Conservation (phyloP, 2,113 vertebrate species). For the Telmatochromis brachygnathus region DNA sequence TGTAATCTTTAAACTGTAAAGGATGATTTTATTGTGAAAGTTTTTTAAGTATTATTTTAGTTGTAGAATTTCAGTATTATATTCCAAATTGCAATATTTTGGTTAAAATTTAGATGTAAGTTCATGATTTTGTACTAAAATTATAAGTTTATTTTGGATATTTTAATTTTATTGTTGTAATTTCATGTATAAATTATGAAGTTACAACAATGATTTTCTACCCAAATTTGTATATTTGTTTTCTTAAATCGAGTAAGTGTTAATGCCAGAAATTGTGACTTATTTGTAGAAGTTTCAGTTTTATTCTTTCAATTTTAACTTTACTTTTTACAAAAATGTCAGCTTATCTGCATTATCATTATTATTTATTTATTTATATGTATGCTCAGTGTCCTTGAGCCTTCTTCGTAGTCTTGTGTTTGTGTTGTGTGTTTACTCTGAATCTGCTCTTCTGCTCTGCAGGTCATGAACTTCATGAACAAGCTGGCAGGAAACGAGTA, state of each 20-base stretch:
- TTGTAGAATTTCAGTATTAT: neutral
- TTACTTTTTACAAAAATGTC: neutral
- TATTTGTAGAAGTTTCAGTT: neutral
- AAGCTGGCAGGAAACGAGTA: constrained; percentile 98
- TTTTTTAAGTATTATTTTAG: neutral
- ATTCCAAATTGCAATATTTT: neutral
- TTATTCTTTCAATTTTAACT: neutral
- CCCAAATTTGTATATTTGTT: neutral
- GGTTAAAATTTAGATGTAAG: neutral
- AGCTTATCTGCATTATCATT: neutral
- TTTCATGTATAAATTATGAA: neutral
- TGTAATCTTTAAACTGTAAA: neutral
- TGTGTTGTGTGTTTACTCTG: neutral
- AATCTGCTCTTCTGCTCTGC: neutral
- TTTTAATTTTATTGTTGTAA: neutral
- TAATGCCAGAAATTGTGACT: neutral
- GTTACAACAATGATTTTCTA: neutral
- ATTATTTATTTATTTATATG: neutral
- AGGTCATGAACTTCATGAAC: constrained; percentile 99
- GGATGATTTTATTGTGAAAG: neutral
- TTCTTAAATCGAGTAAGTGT: neutral
- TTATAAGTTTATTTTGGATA: neutral
- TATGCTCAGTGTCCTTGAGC: neutral
- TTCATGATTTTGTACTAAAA: neutral
- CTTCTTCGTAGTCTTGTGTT: neutral